These are phyloP conservation scores for Drosophila atroscutellata DNA, from an alignment of 2,888 invertebrate species.

Conservation along the genomic window DNA sequence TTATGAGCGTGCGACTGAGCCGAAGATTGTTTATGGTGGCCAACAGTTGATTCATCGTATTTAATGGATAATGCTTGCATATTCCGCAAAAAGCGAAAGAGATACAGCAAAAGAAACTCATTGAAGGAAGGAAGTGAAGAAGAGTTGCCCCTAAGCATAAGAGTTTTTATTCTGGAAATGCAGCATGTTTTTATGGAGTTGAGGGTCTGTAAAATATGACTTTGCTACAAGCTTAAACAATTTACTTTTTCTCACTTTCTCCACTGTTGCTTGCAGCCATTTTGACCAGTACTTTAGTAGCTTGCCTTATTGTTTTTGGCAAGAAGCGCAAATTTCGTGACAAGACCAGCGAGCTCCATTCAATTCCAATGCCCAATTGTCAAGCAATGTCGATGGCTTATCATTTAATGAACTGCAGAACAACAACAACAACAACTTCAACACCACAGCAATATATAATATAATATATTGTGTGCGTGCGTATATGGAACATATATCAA, in stretches of 20 bases:
- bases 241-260: slow-evolving; percentile 7
- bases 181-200: slow-evolving; percentile 17
- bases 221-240: slow-evolving; percentile 18
- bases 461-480: not conserved
- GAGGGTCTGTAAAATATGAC: slow-evolving; percentile 37
- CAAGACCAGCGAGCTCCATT: slow-evolving; percentile 1
- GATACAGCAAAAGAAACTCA: slow-evolving; percentile 32
- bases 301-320: slow-evolving; percentile 17
- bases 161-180: slow-evolving; percentile 11
- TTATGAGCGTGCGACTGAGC: slow-evolving; percentile 67
- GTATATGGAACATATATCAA: not conserved
- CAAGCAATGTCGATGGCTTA: slow-evolving; percentile 67
- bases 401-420: slow-evolving; percentile 75
- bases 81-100: slow-evolving; percentile 43
- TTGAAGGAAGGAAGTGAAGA: not conserved
- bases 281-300: not conserved
- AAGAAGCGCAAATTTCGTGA: slow-evolving; percentile 27
- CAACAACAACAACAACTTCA: slow-evolving; percentile 29
- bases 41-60: slow-evolving; percentile 79
- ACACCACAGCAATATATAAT: slow-evolving; percentile 27
- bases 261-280: not conserved
- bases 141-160: slow-evolving; percentile 22
- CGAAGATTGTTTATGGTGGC: slow-evolving; percentile 77
- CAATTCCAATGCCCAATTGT: slow-evolving; percentile 52
- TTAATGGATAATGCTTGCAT: slow-evolving; percentile 73